phyloP scores from a whole-genome alignment of 2,113 vertebrate genomes.

The Oreochromis niloticus region DNA sequence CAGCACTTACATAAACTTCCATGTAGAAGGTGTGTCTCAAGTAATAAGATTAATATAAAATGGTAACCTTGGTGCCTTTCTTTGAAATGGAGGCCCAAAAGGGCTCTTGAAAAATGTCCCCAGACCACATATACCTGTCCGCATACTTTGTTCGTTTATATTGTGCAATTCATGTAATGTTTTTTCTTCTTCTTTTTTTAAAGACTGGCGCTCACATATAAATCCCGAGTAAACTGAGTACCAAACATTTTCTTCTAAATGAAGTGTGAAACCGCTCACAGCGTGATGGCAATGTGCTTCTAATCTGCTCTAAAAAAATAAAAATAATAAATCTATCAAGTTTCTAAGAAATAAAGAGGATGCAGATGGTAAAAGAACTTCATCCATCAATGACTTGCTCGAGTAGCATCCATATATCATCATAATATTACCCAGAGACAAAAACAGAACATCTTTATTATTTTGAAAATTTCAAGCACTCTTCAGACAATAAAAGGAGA shows the following conservation, averaged over 20 bases:
- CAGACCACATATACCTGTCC: background rate
- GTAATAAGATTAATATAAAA: background rate
- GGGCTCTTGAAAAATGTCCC: background rate
- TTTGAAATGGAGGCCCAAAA: background rate
- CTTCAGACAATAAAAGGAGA: background rate
- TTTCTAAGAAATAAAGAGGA: background rate
- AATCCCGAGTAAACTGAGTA: background rate
- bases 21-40: background rate
- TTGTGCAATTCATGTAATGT: background rate
- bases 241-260: background rate
- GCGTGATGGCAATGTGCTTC: background rate
- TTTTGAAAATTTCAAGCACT: background rate
- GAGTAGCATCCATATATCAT: background rate
- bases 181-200: background rate
- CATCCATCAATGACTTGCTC: background rate
- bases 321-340: background rate
- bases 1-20: background rate
- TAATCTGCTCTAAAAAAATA: background rate
- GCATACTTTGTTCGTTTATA: background rate
- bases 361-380: background rate
- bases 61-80: background rate
- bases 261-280: background rate
- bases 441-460: background rate
- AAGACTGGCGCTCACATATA: background rate
- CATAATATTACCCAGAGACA: background rate